These are phyloP conservation scores for Chanos chanos DNA, from an alignment of 2,797 vertebrate genomes.

Conservation along the genomic window DNA sequence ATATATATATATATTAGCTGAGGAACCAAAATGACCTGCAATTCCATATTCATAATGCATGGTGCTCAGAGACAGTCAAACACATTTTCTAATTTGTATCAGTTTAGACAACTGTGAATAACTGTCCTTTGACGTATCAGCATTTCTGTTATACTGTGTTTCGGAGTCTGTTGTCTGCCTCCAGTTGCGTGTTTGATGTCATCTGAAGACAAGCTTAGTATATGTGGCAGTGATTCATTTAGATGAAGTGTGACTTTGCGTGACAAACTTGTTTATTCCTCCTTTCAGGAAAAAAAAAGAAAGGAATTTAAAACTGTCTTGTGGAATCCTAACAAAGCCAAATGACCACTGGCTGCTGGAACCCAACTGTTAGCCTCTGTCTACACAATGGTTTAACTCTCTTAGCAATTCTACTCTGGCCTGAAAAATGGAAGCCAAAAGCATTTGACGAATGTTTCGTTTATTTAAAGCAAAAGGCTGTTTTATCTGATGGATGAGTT, in stretches of 20 bases:
- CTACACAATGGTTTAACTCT: slow-evolving; percentile 2
- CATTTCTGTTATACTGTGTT: neutral
- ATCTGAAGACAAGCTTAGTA: slow-evolving; percentile 10
- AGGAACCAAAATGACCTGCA: too few species aligned
- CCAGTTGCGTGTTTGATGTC: neutral
- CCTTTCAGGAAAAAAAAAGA: slow-evolving; percentile 20
- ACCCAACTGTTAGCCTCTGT: slow-evolving; percentile 34
- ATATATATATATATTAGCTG: too few species aligned
- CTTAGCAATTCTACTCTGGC: neutral
- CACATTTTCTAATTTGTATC: neutral
- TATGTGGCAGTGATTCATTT: slow-evolving; percentile 21
- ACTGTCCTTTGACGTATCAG: too few species aligned
- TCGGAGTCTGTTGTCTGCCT: neutral
- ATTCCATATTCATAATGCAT: neutral
- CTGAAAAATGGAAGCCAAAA: neutral
- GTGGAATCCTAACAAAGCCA: slow-evolving; percentile 22
- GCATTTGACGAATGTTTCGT: neutral
- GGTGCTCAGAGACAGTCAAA: neutral
- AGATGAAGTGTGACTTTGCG: slow-evolving; percentile 23
- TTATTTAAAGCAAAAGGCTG: neutral
- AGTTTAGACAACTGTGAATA: neutral
- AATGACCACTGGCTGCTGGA: slow-evolving; percentile 26
- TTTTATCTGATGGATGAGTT: neutral
- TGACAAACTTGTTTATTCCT: slow-evolving; percentile 35
- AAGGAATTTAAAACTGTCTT: slow-evolving; percentile 24